A percentile compares a stretch with the other conserved stretches of the same genome.
Conservation (phyloP, 2,888 invertebrate genomes). For the Autographa gamma region DNA sequence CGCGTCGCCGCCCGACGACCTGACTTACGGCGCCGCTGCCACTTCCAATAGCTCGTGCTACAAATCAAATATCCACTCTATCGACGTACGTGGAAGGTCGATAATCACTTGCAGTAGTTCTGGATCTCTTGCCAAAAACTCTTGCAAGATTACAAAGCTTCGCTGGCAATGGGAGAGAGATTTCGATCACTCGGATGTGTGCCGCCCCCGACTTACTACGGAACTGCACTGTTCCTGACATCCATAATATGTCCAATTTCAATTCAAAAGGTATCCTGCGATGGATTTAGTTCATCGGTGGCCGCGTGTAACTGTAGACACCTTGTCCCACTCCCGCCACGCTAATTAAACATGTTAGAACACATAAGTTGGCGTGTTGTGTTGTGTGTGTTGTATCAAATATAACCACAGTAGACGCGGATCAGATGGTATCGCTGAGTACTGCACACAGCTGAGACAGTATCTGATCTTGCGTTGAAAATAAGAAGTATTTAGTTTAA, state of each 20-base stretch:
- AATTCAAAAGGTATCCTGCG: slow-evolving; percentile 17
- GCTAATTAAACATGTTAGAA: too few relatives aligned
- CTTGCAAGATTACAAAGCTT: slow-evolving; percentile 58
- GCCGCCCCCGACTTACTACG: slow-evolving; percentile 19
- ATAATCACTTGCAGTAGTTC: slow-evolving; percentile 1
- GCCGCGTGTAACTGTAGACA: not conserved
- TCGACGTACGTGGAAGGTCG: slow-evolving; percentile 3
- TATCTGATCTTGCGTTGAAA: too few relatives aligned
- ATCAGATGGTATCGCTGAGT: too few relatives aligned
- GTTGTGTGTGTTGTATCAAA: too few relatives aligned
- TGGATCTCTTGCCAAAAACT: slow-evolving; percentile 58
- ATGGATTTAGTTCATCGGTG: slow-evolving; percentile 15
- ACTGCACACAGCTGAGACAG: too few relatives aligned
- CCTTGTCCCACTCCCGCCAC: too few relatives aligned
- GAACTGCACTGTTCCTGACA: slow-evolving; percentile 38
- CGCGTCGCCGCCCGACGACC: slow-evolving; percentile 31
- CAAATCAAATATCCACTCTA: slow-evolving; percentile 30
- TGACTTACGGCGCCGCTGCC: slow-evolving; percentile 39
- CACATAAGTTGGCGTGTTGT: too few relatives aligned
- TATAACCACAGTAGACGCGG: too few relatives aligned
- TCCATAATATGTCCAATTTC: slow-evolving; percentile 25
- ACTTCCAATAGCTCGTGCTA: slow-evolving; percentile 17
- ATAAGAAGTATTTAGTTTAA: too few relatives aligned
- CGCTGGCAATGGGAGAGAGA: slow-evolving; percentile 52
- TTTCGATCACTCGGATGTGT: slow-evolving; percentile 48